Base-by-base conservation (phyloP, 2,113 vertebrate genomes). In the Hemiprocne comata region DNA sequence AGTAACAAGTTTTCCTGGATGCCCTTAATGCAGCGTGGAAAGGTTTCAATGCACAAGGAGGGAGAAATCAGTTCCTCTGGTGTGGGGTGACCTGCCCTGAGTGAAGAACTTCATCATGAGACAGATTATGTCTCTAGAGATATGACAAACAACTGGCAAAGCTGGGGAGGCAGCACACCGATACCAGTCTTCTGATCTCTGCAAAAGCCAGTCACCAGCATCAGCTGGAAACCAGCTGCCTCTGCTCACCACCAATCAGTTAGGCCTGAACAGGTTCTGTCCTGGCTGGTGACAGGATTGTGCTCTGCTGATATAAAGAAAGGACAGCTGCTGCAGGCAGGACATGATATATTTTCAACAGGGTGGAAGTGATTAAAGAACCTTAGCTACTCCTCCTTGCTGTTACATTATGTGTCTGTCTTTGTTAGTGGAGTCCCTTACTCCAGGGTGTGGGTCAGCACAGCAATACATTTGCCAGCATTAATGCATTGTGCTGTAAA, bases 391-490 rank as follows among this genome's bases (percentile, higher is more conserved):
- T 64, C 11, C n/a, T 82, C 54, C 57, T 74, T 58, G n/a, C 44
- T 58, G 10, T 34, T 42, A 17, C 12, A 7, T 21, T 17, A 25
- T 2, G 14, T 62, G 64, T 40, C 26, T 73, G 31, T 34, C 23
- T 70, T 36, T 71, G 18, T 44, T 21, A 31, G 31, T 6, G 8
- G 71, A 54, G 46, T 34, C 25, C 16, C 72, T 72, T 58, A 6
- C 31, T 80, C 50, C 42, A 13, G 17, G 69, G 67, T 6, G 10
- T 7, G 23, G 38, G 44, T 93, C 33, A 34, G 33, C 66, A 26
- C 36, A 17, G 17, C 3, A 4, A 26, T 13, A 2, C 0, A 1
- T 79, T 66, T 70, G 31, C 23, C 23, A 38, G 31, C 26, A 33
- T 36, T 57, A 72, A 62, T 25, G 20, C 17, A 17, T 58, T 3